Evolutionary conservation across 2,888 invertebrate species (phyloP), one percentile per base, ranked within the genome.

Genomic region (Drosophila kokeensis): DNA sequence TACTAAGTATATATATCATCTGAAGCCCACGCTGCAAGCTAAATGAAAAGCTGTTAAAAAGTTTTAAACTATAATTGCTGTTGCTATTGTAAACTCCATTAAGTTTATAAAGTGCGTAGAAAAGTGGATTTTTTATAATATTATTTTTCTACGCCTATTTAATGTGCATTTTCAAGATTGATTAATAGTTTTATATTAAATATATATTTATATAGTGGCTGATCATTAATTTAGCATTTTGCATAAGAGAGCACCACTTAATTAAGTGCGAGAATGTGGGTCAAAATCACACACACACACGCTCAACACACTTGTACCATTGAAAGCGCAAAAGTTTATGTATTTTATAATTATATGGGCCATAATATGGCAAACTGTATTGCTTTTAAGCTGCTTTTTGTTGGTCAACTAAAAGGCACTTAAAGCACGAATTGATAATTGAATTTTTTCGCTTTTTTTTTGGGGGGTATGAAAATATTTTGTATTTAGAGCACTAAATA

Each of bases 51-150:
- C 67, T 67, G 58, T 68, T 73, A 84, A 87, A 84, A 87, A 84
- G 70, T 89, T 89, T 79, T 67, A 59, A 89, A 84, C 78, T 82
- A 87, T 87, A 89, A 89, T 89, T 85, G 87, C 87, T 32, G 68
- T 80, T 82, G 74, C 71, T 73, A 82, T 71, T 76, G 73, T 74
- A 57, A 82, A 70, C 69, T 73, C 72, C 69, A 84, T 87, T 89
- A 74, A 82, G 82, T 82, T 65, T 76, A 80, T 87, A 77, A 89
- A 85, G 81, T 84, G 82, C 60, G 52, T 59, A 69, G 38, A n/a
- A 73, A 74, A 76, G 42, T 67, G 50, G 34, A 65, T 55, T 62
- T 58, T 36, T 40, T 40, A 42, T 38, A 15, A 30, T 62, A 27
- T 53, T 50, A 34, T 52, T 38, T 55, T 63, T 29, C 42, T 4